Evolutionary conservation across 1,140 invertebrate genomes (phyloP).

Genomic region (Condylostylus longicornis): DNA sequence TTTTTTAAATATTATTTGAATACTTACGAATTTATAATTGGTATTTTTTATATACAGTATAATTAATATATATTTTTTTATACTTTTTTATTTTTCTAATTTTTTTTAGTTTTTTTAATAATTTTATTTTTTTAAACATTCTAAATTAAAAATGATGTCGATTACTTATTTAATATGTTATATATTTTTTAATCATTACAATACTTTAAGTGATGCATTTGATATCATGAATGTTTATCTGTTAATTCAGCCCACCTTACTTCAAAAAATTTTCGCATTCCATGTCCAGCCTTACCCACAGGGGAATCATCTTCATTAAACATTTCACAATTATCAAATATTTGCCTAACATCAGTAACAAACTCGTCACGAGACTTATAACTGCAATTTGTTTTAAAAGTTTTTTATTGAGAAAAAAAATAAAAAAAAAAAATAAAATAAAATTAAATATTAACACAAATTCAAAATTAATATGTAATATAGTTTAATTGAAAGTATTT

Average conservation of each 20-base stretch:
- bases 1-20: too few relatives aligned
- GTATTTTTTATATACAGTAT: too few relatives aligned
- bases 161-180: background rate
- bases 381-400: slow-evolving; percentile 33
- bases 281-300: slow-evolving; percentile 85
- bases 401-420: slow-evolving; percentile 12
- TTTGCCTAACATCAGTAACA: slow-evolving; percentile 73
- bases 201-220: slow-evolving; percentile 10
- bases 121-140: background rate
- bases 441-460: background rate
- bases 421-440: background rate
- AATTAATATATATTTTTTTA: background rate
- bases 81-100: background rate
- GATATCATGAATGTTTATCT: slow-evolving; percentile 31
- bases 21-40: too few relatives aligned
- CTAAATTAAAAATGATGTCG: background rate
- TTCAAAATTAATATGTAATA: too few relatives aligned
- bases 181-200: slow-evolving; percentile 6
- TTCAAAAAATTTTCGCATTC: slow-evolving; percentile 83
- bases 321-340: slow-evolving; percentile 93
- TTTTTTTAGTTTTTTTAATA: background rate
- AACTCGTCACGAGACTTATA: slow-evolving; percentile 82
- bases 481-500: too few relatives aligned
- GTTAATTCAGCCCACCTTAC: slow-evolving; percentile 61
- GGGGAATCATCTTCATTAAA: slow-evolving; percentile 97